Evolutionary conservation across 2,113 vertebrate species (phyloP).

Genomic region (Ciconia stormi): DNA sequence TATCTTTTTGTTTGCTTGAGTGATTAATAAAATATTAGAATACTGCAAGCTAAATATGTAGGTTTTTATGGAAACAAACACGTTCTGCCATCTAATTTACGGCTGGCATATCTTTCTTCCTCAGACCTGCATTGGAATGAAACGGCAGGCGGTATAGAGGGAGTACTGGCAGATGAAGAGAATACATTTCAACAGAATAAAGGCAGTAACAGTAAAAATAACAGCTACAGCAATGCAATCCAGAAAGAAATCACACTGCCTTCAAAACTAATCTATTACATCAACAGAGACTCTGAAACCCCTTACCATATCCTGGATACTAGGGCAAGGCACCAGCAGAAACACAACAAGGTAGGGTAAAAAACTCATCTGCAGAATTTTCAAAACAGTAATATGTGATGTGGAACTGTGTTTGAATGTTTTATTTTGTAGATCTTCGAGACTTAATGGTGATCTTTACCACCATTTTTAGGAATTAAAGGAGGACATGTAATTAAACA

Average conservation of each 20-base stretch:
- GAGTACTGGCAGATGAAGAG: constrained; percentile 67
- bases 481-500: not conserved
- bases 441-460: constrained; percentile 17
- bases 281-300: constrained; percentile 92
- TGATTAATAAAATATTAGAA: not conserved
- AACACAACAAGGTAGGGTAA: constrained; percentile 85
- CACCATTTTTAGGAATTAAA: constrained; percentile 17
- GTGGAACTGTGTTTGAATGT: not conserved
- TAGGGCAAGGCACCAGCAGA: constrained; percentile 84
- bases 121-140: constrained; percentile 78
- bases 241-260: constrained; percentile 90
- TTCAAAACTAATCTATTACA: constrained; percentile 93
- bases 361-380: not conserved
- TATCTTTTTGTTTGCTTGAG: not conserved
- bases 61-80: not conserved
- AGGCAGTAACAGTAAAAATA: constrained; percentile 80
- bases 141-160: constrained; percentile 66
- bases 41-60: not conserved
- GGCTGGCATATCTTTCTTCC: constrained; percentile 18
- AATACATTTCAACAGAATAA: constrained; percentile 69
- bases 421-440: constrained; percentile 9
- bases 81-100: constrained; percentile 25
- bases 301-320: constrained; percentile 95
- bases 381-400: not conserved
- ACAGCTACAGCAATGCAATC: constrained; percentile 75